These are phyloP conservation scores for Alosa sapidissima DNA, from an alignment of 2,797 vertebrate genomes.

Conservation along the genomic window DNA sequence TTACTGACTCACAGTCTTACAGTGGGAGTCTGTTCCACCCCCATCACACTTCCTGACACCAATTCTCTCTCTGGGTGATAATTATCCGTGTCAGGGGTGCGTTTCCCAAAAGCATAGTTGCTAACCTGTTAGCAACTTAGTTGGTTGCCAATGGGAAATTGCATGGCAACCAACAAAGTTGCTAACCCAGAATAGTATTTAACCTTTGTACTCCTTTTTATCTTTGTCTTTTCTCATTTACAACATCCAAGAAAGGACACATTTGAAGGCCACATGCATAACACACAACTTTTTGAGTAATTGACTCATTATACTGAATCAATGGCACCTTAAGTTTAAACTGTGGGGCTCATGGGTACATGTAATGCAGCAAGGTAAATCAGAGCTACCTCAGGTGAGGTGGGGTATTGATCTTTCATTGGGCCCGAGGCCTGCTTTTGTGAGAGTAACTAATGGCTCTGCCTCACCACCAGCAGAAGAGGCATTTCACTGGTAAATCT, in stretches of 20 bases:
- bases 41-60: background rate
- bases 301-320: constrained; percentile 10
- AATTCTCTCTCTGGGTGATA: background rate
- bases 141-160: too few relatives aligned
- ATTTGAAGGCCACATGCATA: background rate
- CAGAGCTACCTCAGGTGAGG: background rate
- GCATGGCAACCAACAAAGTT: too few relatives aligned
- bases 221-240: background rate
- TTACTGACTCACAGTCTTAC: background rate
- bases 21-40: background rate
- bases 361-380: background rate
- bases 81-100: background rate
- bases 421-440: background rate
- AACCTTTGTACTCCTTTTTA: background rate
- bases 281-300: background rate
- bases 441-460: background rate
- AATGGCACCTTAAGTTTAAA: background rate
- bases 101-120: too few relatives aligned
- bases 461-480: background rate
- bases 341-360: background rate
- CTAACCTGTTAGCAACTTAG: too few relatives aligned
- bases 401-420: constrained; percentile 7
- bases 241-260: background rate
- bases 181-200: background rate
- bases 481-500: background rate